Conservation (phyloP, 2,797 vertebrate genomes). For the Etheostoma perlongum region DNA sequence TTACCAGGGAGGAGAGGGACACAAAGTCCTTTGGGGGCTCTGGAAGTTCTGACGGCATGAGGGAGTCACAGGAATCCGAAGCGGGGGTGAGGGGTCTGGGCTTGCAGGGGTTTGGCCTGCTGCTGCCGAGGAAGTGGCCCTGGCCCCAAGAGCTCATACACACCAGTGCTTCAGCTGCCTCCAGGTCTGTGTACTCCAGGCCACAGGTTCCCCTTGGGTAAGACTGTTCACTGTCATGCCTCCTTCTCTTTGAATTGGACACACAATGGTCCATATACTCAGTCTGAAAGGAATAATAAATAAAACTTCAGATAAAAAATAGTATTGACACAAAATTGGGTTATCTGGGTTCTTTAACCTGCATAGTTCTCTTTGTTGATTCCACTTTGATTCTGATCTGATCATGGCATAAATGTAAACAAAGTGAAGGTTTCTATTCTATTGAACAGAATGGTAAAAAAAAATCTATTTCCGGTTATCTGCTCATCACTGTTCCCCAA, state of each 20-base stretch:
- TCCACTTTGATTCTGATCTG: slow-evolving; percentile 13
- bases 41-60: slow-evolving; percentile 81
- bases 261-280: slow-evolving; percentile 88
- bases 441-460: background rate
- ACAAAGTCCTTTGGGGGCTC: slow-evolving; percentile 90
- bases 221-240: slow-evolving; percentile 91
- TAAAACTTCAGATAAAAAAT: slow-evolving; percentile 25
- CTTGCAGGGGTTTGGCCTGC: slow-evolving; percentile 80
- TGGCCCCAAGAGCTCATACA: slow-evolving; percentile 98
- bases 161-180: slow-evolving; percentile 95
- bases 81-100: slow-evolving; percentile 95
- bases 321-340: background rate
- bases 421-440: background rate
- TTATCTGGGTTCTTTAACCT: background rate
- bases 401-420: background rate
- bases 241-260: slow-evolving; percentile 88
- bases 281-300: slow-evolving; percentile 77
- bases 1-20: slow-evolving; percentile 94
- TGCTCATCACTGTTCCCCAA: slow-evolving; percentile 49
- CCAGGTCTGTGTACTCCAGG: slow-evolving; percentile 95
- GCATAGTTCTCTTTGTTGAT: background rate
- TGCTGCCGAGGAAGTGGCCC: slow-evolving; percentile 76
- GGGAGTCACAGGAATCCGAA: slow-evolving; percentile 94
- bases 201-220: slow-evolving; percentile 69
- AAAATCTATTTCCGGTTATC: slow-evolving; percentile 32